Evolutionary conservation across 2,113 vertebrate species (phyloP).

Genomic region (Coregonus clupeaformis): DNA sequence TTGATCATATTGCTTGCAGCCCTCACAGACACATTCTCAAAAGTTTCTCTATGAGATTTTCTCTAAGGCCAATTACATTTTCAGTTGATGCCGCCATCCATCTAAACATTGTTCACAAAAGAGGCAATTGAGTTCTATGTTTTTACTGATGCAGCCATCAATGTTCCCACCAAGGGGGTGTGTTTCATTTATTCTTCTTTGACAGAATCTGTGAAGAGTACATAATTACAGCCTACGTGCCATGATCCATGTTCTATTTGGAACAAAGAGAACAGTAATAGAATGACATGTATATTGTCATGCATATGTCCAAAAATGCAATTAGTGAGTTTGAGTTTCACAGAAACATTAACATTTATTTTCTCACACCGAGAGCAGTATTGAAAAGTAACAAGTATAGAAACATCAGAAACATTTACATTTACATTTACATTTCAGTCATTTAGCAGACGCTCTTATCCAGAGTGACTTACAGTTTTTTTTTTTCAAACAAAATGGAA

Average conservation of each 20-base stretch:
- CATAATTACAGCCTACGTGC: neutral
- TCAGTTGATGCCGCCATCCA: slow-evolving; percentile 13
- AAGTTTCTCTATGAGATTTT: slow-evolving; percentile 22
- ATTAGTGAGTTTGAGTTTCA: slow-evolving; percentile 19
- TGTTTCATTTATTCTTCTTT: neutral
- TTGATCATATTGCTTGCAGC: slow-evolving; percentile 19
- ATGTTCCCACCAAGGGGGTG: neutral
- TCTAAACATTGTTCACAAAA: neutral
- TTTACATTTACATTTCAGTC: no score
- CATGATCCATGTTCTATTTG: neutral
- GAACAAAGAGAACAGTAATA: neutral
- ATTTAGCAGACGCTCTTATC: no score
- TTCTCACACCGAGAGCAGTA: neutral
- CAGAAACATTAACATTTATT: slow-evolving; percentile 5
- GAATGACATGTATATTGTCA: neutral
- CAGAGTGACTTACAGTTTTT: no score
- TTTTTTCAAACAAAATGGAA: no score
- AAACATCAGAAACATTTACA: slow-evolving; percentile 14
- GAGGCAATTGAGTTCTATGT: neutral
- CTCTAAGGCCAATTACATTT: slow-evolving; percentile 41
- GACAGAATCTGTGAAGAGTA: neutral
- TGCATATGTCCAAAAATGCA: neutral
- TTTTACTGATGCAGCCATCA: neutral
- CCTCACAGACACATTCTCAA: slow-evolving; percentile 22
- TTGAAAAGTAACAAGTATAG: neutral